phyloP scores from a whole-genome alignment of 2,888 invertebrate species.

The Drosophila merina region DNA sequence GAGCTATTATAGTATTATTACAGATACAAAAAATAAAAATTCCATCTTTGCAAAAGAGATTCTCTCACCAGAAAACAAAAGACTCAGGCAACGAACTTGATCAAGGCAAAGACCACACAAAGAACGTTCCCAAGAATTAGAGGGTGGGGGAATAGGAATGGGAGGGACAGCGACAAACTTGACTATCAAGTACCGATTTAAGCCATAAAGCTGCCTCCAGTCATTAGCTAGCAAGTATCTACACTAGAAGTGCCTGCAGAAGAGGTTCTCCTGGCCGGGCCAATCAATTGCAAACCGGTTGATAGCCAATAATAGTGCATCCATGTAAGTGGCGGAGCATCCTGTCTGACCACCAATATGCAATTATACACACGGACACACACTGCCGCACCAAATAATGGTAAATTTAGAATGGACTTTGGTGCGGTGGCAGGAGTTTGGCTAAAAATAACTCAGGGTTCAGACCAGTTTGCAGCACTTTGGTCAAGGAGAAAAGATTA shows the following conservation, averaged over 20 bases:
- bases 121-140: slow-evolving; percentile 3
- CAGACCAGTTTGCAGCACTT: slow-evolving; percentile 54
- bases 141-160: not conserved
- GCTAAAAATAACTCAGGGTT: slow-evolving; percentile 62
- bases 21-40: not conserved
- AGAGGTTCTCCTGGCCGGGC: slow-evolving; percentile 39
- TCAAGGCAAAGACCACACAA: slow-evolving; percentile 16
- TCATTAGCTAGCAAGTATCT: slow-evolving; percentile 61
- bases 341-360: slow-evolving; percentile 51
- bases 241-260: slow-evolving; percentile 64
- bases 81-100: slow-evolving; percentile 69
- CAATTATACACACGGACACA: slow-evolving; percentile 45
- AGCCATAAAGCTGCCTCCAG: slow-evolving; percentile 40
- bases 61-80: slow-evolving; percentile 49
- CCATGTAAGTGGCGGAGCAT: slow-evolving; percentile 42
- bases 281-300: slow-evolving; percentile 75
- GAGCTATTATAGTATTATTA: not conserved
- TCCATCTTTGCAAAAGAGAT: not conserved
- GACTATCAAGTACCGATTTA: slow-evolving; percentile 44
- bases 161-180: slow-evolving; percentile 15
- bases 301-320: slow-evolving; percentile 48
- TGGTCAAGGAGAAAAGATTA: not conserved
- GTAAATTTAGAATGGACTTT: slow-evolving; percentile 77
- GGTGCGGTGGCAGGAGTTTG: slow-evolving; percentile 39
- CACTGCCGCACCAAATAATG: slow-evolving; percentile 51